Percentiles rank a stretch among this genome's conserved stretches.
Evolutionary conservation across 2,113 vertebrate genomes (phyloP).

Genomic region (Henicopernis longicauda): DNA sequence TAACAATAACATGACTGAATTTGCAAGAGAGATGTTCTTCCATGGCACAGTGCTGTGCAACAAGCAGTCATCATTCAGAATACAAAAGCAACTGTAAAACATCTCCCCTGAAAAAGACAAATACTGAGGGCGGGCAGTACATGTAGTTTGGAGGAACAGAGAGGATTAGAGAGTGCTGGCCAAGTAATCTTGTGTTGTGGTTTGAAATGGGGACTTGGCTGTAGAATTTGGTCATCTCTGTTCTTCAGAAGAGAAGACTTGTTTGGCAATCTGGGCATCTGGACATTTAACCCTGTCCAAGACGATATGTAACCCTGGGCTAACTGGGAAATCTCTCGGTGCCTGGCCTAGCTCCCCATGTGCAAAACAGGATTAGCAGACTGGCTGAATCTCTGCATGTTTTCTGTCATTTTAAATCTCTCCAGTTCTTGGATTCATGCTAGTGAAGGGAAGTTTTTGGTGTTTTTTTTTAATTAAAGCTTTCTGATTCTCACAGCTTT

Average conservation of each 20-base stretch:
- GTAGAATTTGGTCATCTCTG: not conserved
- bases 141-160: not conserved
- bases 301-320: not conserved
- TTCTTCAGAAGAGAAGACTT: not conserved
- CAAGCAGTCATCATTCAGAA: not conserved
- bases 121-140: not conserved
- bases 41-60: not conserved
- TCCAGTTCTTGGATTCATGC: not conserved
- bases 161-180: not conserved
- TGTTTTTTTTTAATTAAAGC: not conserved
- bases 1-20: not conserved
- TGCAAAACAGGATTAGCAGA: not conserved
- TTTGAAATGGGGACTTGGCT: not conserved
- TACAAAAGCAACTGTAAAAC: not conserved
- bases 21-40: not conserved
- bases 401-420: not conserved
- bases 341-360: not conserved
- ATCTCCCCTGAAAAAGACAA: not conserved
- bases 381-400: not conserved
- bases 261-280: not conserved
- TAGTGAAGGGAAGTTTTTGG: not conserved
- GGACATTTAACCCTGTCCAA: not conserved
- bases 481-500: not conserved
- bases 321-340: not conserved
- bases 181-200: not conserved